These are phyloP conservation scores for Triops cancriformis DNA, from an alignment of 1,140 invertebrate genomes.

Conservation along the genomic window DNA sequence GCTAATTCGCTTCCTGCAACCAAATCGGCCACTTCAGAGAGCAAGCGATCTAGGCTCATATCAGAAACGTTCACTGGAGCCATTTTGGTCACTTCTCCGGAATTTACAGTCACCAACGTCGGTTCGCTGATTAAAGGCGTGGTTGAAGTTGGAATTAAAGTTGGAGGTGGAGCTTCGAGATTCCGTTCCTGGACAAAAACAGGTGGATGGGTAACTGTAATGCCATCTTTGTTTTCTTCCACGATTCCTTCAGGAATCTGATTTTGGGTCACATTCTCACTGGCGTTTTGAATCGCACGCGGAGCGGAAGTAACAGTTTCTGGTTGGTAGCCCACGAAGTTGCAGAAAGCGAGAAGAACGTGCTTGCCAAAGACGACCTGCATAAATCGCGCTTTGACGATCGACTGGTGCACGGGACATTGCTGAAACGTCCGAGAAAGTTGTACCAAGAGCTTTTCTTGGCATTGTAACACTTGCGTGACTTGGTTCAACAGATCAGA, in stretches of 20 bases:
- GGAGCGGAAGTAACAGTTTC: neutral
- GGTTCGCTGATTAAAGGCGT: neutral
- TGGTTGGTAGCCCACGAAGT: neutral
- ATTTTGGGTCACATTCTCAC: neutral
- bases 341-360: constrained; percentile 4
- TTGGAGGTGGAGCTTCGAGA: neutral
- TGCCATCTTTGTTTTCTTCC: neutral
- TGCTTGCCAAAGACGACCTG: neutral
- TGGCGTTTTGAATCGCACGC: neutral
- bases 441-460: neutral
- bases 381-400: neutral
- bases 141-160: neutral
- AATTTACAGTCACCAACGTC: neutral
- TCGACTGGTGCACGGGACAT: neutral
- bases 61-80: neutral
- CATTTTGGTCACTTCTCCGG: neutral
- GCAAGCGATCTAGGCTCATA: constrained; percentile 2
- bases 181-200: neutral
- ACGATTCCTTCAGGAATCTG: neutral
- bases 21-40: neutral
- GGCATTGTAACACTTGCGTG: neutral
- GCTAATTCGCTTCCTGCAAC: neutral
- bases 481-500: neutral
- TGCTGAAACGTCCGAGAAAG: neutral
- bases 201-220: neutral